Base-by-base conservation (phyloP, 1,140 invertebrate species). In the Formica exsecta region DNA sequence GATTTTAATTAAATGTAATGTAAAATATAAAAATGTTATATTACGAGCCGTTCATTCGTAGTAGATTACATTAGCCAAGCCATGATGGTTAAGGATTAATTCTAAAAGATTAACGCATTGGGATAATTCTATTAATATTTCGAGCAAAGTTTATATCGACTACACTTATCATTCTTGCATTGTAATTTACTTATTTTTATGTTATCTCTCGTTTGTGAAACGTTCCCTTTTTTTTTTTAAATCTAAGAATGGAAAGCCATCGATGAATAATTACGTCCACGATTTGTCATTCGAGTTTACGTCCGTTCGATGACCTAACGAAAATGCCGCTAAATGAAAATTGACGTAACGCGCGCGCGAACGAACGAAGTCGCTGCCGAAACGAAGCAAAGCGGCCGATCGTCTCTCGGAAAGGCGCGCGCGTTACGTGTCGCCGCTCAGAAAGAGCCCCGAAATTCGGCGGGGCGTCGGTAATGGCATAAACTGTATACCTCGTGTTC, bases 391-490 rank as follows among this genome's bases (percentile, higher is more conserved):
- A 51, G 54, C 41, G 66, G 44, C 54, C 51, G 79, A 83, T 73
- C 79, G 54, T 83, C 79, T 74, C 79, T 51, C 62, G 5, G 51
- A 71, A 65, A 81, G 62, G 51, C 66, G 66, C 51, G 66, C 79
- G 66, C 66, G 66, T 81, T 81, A 81, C 66, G 38, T 83, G 54
- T 83, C 87, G 80, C 86, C 68, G 88, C 86, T 75, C 85, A 77
- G 83, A 90, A 88, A 88, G 89, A 88, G 89, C 76, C 86, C 61
- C 77, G 90, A 92, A 92, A 92, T 92, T 92, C 90, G 88, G 80
- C 86, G 87, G 86, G 92, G 90, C 89, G 92, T 92, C 86, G 92
- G 91, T 92, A 92, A 92, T 92, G 89, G 90, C 89, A 89, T 92
- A 92, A 92, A 91, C 89, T 90, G 90, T 92, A 91, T 90, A 92